Conservation (phyloP, 2,113 vertebrate genomes). For the Sander lucioperca region DNA sequence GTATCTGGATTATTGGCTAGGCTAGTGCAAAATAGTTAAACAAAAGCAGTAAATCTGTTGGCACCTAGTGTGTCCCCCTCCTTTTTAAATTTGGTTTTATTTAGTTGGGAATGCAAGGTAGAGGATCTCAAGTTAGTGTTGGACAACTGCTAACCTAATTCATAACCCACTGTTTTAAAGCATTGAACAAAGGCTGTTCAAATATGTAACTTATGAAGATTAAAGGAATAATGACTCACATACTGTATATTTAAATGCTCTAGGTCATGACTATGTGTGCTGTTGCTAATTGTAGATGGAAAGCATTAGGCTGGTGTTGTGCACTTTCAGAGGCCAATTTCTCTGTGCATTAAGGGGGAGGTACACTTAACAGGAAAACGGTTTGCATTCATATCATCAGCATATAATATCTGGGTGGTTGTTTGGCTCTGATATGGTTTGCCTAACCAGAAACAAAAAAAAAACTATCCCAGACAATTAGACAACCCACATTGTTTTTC, state of each 20-base stretch:
- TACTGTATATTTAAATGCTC: neutral
- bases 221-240: neutral
- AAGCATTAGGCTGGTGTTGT: constrained; percentile 3
- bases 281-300: constrained; percentile 4
- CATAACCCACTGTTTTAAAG: neutral
- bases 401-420: neutral
- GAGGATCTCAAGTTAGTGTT: neutral
- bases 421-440: constrained; percentile 13
- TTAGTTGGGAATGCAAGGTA: neutral
- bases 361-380: neutral
- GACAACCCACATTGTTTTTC: neutral
- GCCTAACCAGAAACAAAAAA: neutral
- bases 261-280: constrained; percentile 12
- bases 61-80: neutral
- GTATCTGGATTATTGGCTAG: neutral
- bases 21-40: neutral
- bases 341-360: neutral
- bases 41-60: neutral
- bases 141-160: neutral
- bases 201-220: constrained; percentile 19
- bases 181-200: neutral
- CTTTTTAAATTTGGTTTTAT: constrained; percentile 1
- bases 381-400: constrained; percentile 1
- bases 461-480: neutral
- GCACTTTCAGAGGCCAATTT: neutral